These are phyloP conservation scores for Malurus elegans DNA, from an alignment of 2,113 vertebrate species.

Conservation along the genomic window DNA sequence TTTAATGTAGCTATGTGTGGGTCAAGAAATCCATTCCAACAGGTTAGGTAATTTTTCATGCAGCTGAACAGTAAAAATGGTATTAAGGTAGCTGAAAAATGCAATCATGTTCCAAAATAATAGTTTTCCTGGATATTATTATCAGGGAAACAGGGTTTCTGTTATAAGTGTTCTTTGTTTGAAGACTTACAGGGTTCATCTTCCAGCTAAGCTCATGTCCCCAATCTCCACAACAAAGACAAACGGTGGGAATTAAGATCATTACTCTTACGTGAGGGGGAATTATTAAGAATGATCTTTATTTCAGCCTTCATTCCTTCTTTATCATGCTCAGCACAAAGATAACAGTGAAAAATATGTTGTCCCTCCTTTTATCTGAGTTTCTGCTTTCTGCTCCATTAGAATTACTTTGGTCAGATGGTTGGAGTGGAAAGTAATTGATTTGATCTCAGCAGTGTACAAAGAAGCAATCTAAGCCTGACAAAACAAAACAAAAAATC, in stretches of 20 bases:
- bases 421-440: slow-evolving; percentile 60
- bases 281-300: slow-evolving; percentile 46
- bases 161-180: slow-evolving; percentile 25
- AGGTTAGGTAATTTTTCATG: slow-evolving; percentile 76
- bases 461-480: slow-evolving; percentile 49
- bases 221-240: slow-evolving; percentile 41
- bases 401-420: slow-evolving; percentile 63
- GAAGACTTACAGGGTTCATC: slow-evolving; percentile 38
- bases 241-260: slow-evolving; percentile 42
- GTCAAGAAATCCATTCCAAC: slow-evolving; percentile 80
- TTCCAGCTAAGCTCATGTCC: slow-evolving; percentile 54
- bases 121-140: slow-evolving; percentile 64
- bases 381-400: slow-evolving; percentile 64
- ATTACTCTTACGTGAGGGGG: slow-evolving; percentile 29
- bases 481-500: slow-evolving; percentile 66
- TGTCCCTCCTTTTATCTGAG: slow-evolving; percentile 58
- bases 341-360: slow-evolving; percentile 36
- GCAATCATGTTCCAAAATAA: slow-evolving; percentile 63
- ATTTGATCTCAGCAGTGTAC: slow-evolving; percentile 44
- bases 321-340: slow-evolving; percentile 44
- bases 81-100: slow-evolving; percentile 57
- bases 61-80: slow-evolving; percentile 67
- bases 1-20: slow-evolving; percentile 77
- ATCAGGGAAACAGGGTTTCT: slow-evolving; percentile 35
- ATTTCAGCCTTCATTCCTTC: slow-evolving; percentile 47